Evolutionary conservation across 2,888 invertebrate genomes (phyloP), one percentile per base, ranked within the genome.

Genomic region (Strigamia maritima): DNA sequence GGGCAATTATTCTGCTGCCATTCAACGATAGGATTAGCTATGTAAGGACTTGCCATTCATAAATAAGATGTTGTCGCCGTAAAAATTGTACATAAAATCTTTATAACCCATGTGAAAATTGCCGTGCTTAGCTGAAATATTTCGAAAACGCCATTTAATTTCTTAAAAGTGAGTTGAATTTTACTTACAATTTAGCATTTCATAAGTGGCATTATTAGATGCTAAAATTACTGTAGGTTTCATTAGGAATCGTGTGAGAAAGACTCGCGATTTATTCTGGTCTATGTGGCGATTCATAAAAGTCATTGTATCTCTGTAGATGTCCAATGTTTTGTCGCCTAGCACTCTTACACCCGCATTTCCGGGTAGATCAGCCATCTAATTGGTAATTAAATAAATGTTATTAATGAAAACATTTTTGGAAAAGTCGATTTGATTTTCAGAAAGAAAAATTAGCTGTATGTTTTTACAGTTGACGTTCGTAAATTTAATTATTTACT

Each of bases 11-110:
- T 54, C 54, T 54, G 19, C 19, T 54, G 54, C 54, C 54, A 19
- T 54, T 54, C 54, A 54, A 54, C 54, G 16, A 19, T 19, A 54
- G 54, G 54, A 54, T 54, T 19, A 54, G 22, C 54, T 54, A 22
- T 54, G 54, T 54, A 54, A 54, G 22, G 54, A 54, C 54, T 74
- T 74, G 35, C 75, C 75, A 74, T 74, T 35, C 35, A 35, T 74
- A 74, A 74, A 74, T 19, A 74, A 35, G 75, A 74, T 14, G 75
- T 74, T 74, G 75, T 74, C 75, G 19, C 75, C 75, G 19, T 74
- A 74, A 28, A 74, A 74, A 28, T 74, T 35, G 35, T 74, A 35
- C 31, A 74, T 35, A 24, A 35, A 74, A 35, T 74, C 75, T 35
- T 74, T 74, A 19, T 74, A 74, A 74, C 75, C 75, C 75, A 74